These are phyloP conservation scores for Morinoia aosen DNA, from an alignment of 2,888 invertebrate genomes.

Conservation along the genomic window DNA sequence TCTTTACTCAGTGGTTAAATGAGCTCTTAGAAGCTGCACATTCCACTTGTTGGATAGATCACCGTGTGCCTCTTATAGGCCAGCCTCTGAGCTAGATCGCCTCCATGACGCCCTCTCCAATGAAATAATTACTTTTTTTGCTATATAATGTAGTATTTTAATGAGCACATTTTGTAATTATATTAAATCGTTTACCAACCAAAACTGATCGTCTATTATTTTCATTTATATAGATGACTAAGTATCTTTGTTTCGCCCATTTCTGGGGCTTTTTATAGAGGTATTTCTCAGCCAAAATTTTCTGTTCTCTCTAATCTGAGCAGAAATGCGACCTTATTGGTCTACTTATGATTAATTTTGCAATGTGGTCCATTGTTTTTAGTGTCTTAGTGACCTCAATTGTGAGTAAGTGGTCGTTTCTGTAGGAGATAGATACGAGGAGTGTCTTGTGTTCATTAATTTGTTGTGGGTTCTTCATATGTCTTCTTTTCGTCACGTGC, in stretches of 20 bases:
- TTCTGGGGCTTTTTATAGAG: not conserved
- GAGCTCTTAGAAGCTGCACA: not conserved
- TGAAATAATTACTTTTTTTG: not conserved
- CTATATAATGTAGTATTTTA: not conserved
- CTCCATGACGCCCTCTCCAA: not conserved
- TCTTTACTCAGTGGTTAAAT: no score
- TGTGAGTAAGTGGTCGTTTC: no score
- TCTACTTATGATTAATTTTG: no score
- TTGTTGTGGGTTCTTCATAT: no score
- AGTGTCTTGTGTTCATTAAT: no score
- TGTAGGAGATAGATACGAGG: no score
- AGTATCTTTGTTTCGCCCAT: not conserved
- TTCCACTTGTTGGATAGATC: not conserved
- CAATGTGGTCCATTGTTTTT: no score
- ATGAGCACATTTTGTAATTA: not conserved
- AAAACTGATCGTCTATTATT: not conserved
- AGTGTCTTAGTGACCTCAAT: no score
- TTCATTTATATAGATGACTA: not conserved
- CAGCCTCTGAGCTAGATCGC: not conserved
- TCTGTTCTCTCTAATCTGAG: not conserved
- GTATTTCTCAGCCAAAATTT: not conserved
- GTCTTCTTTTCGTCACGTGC: no score
- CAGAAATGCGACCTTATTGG: not conserved
- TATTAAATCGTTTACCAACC: not conserved
- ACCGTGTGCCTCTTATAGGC: no score